Evolutionary conservation across 2,113 vertebrate species (phyloP), one percentile per base, ranked within the genome.

Genomic region (Solenodon paradoxus): DNA sequence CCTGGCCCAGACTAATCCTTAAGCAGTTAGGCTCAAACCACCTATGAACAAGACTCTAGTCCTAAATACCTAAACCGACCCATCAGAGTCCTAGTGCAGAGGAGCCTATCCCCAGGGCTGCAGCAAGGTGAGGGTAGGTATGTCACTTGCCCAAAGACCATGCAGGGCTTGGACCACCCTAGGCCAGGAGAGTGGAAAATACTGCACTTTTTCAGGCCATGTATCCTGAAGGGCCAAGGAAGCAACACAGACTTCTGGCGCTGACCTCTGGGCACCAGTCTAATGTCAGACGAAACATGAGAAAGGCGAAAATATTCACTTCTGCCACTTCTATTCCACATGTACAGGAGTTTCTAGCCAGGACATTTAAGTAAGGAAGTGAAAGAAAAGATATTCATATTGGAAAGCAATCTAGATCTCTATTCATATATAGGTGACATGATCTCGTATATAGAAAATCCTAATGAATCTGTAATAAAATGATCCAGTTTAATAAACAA

Each of bases 191-290:
- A 6, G 38, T 40, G 17, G 7, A 3, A 9, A 38, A 15, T 75
- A 47, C 8, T 45, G 32, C 5, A 2, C 22, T 22, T 35, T 2
- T 6, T 75, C 10, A 6, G 45, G 28, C 38, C 13, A 1, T 4
- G 28, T 1, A 19, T 15, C 51, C 30, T 1, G 38, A 26, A 45
- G 2, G 15, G 13, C 30, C 17, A 2, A 16, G 24, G 11, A 13
- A 35, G 20, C 38, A 53, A 61, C 3, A 15, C 4, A 5, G 30
- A 4, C 22, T 35, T 38, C 5, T 26, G 20, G 40, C 16, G 8
- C 22, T 24, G 40, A 35, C 45, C 13, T 3, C 0, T 1, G 4
- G 2, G 15, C 20, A 12, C 9, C 42, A 63, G 22, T 49, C 22
- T 32, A 51, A 17, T 17, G 24, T 49, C 45, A 16, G 19, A 17